A percentile compares a stretch with the other conserved stretches of the same genome.
phyloP scores from a whole-genome alignment of 2,888 invertebrate species.

The Noctuana brunneofusca region DNA sequence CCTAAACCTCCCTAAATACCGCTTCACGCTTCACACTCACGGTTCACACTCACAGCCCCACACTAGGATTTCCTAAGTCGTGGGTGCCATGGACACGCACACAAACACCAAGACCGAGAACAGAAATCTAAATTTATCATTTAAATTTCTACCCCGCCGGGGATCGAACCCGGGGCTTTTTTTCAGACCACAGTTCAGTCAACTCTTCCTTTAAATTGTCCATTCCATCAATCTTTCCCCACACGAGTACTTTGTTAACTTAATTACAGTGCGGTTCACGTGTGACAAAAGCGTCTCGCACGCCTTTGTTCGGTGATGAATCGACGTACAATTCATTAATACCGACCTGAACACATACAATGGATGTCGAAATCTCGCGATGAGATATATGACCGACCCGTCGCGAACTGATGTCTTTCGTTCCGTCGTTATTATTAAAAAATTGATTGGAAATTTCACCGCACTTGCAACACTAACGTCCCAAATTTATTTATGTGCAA shows the following conservation, averaged over 20 bases:
- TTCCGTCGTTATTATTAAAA: constrained; percentile 25
- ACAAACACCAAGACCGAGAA: too few relatives aligned
- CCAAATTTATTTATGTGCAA: not conserved
- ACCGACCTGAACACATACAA: constrained; percentile 46
- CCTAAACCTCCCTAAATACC: too few relatives aligned
- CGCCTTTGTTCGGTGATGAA: constrained; percentile 54
- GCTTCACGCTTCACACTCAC: too few relatives aligned
- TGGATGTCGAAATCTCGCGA: constrained; percentile 51
- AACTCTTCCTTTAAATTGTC: constrained; percentile 37
- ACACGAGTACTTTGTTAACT: constrained; percentile 50
- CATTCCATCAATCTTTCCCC: constrained; percentile 49
- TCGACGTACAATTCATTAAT: constrained; percentile 53
- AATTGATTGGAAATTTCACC: constrained; percentile 28
- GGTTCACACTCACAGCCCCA: too few relatives aligned
- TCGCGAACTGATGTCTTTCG: constrained; percentile 18
- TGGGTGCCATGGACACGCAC: too few relatives aligned
- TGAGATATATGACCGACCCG: constrained; percentile 19
- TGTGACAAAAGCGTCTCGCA: constrained; percentile 54
- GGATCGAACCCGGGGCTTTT: not conserved
- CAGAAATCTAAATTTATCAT: too few relatives aligned
- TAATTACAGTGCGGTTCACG: constrained; percentile 54
- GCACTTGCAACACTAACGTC: not conserved
- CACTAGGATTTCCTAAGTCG: too few relatives aligned
- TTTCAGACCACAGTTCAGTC: constrained; percentile 37
- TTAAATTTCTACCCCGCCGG: too few relatives aligned